Base-by-base conservation (phyloP, 2,797 vertebrate genomes). In the Eptatretus atami region DNA sequence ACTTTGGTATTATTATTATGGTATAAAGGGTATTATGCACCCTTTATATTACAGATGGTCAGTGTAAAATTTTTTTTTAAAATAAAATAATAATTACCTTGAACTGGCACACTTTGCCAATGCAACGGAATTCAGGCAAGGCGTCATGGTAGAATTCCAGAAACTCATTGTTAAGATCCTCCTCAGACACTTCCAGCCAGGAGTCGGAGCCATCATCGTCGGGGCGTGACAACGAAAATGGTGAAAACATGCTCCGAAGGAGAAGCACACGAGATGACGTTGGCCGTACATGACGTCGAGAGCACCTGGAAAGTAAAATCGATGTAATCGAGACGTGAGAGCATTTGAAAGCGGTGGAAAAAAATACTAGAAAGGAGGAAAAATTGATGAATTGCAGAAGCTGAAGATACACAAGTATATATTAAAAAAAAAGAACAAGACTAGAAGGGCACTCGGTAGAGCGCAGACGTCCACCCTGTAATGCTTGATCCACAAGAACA, bases 151-250 rank as follows among this genome's bases (percentile, higher is more conserved):
- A 96, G 70, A 98, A 98, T 24, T 98, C 90, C 10, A 85, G 70
- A 71, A 96, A 98, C 70, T 85, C 80, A 70, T 93, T 87, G 53
- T 82, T 80, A 54, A 86, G 77, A 44, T 98, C 92, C 65, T 98
- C 92, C 0, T 98, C 90, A 1, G 86, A 90, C 73, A 90, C 84
- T 67, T 98, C 92, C 8, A 98, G 76, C 68, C 80, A 82, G 0
- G 87, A 82, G 0, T 98, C 92, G 0, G 82, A 82, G 71, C 96
- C 92, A 0, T 90, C 96, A 71, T 98, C 92, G 4, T 98, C 92
- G 1, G 87, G 78, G 2, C 78, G 77, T n/a, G 78, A 78, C 86
- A 95, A 86, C 52, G 86, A 86, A 15, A 85, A 96, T 0, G 83
- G 90, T 10, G 76, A 76, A 67, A 98, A 98, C 92, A 98, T 96